Base-by-base conservation (phyloP, 2,113 vertebrate species). In the Neolamprologus kungweensis region DNA sequence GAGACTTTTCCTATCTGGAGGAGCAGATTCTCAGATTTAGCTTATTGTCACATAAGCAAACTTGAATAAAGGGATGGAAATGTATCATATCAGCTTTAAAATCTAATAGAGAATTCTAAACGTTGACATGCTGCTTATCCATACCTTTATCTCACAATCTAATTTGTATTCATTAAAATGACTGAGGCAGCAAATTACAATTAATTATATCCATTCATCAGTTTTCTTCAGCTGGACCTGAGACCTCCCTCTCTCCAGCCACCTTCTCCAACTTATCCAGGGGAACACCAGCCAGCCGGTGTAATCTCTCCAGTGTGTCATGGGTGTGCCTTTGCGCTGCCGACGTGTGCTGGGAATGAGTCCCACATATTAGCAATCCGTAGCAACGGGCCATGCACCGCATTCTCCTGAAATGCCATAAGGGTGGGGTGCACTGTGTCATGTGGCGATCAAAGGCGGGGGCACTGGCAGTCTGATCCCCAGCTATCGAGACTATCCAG, bases 381-480 rank as follows among this genome's bases (percentile, higher is more conserved):
- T 65, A n/a, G 19, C 17, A 65, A 65, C 1, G 2, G 19, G 33
- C 60, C 60, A 65, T 65, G 10, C 19, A 65, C 19, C 4, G 0
- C 60, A 65, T 37, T 65, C 19, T 65, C 60, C 60, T 35, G 6
- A n/a, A 65, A n/a, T 65, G 33, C 17, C 60, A 65, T n/a, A 5
- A 37, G 6, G 19, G 19, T 65, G 33, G 60, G 33, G 33, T n/a
- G 60, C 33, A 65, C 60, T 65, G 17, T 7, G 19, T 5, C 19
- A 65, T 0, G 1, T 65, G 60, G 60, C 3, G 0, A 0, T 65
- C 60, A 37, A 65, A 65, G 60, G 19, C 0, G 10, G 19, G 60
- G 17, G 6, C 31, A 65, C 4, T 65, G 55, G 60, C 2, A n/a
- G 31, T 65, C 31, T 65, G 60, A 37, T 65, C 60, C 60, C 31